Conservation (phyloP, 2,113 vertebrate genomes). For the Triplophysa rosa region DNA sequence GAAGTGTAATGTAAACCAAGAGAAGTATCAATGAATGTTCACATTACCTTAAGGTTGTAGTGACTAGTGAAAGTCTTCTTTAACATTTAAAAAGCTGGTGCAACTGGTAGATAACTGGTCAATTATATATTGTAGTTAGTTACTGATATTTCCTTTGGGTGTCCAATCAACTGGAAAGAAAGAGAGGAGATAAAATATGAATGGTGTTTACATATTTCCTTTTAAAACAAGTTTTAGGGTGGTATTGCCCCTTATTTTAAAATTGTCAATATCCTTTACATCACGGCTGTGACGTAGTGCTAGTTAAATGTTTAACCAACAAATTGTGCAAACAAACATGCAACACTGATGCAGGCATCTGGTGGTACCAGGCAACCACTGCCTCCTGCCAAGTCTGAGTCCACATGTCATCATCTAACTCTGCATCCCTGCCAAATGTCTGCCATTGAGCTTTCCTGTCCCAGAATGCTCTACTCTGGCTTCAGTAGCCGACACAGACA, state of each 20-base stretch:
- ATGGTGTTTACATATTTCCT: not conserved
- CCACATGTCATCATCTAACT: not conserved
- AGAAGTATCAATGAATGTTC: not conserved
- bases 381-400: not conserved
- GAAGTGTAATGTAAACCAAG: not conserved
- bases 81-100: not conserved
- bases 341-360: not conserved
- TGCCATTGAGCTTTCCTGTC: conserved; percentile 70
- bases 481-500: conserved; percentile 35
- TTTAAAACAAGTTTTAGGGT: too few species aligned
- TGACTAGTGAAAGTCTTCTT: not conserved
- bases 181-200: not conserved
- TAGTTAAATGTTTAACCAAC: not conserved
- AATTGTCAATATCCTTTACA: too few species aligned
- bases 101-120: not conserved
- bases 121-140: not conserved
- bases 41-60: not conserved
- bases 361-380: not conserved
- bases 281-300: too few species aligned
- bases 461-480: not conserved
- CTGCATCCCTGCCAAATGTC: not conserved
- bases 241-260: too few species aligned
- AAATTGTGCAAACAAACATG: not conserved
- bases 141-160: not conserved
- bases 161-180: conserved; percentile 26